Base-by-base conservation (phyloP, 2,113 vertebrate genomes). In the Mirounga angustirostris region DNA sequence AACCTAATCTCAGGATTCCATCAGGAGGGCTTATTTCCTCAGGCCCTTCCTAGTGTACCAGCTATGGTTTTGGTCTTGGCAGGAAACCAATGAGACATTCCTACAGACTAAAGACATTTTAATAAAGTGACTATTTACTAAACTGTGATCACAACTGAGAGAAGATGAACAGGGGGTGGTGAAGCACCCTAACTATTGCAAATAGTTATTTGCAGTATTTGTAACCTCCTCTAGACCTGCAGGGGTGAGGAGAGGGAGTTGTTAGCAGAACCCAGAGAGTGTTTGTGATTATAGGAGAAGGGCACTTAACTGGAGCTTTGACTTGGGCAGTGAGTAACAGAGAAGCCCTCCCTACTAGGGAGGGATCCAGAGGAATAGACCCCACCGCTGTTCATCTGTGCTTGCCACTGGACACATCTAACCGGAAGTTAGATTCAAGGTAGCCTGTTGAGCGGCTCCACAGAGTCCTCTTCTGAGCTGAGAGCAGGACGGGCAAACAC, bases 61-160 rank as follows among this genome's bases (percentile, higher is more conserved):
- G 12, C 28, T 79, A 22, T 94, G 89, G 74, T 95, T 79, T 92
- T 24, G 36, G 16, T 96, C 52, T 89, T n/a, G 19, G 28, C 28
- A 54, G 63, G 56, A 85, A 92, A n/a, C 6, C 59, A 84, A 61
- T 26, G 16, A 80, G 30, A 33, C 4, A 69, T 91, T 76, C 33
- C 63, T 6, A 3, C 33, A 13, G 36, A 19, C 2, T 67, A 36
- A 67, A 82, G 56, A 91, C 5, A 50, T 89, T 46, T 84, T 50
- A 88, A 52, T 46, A 30, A 96, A 78, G 24, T 28, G 6, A n/a
- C 22, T 28, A 46, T n/a, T 96, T 80, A 88, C 18, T 5, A 61
- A 50, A 11, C 10, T 79, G 65, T 33, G 21, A 59, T 46, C 28
- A 22, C 24, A 85, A 16, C 33, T 56, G 36, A 85, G 43, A 93